Evolutionary conservation across 2,113 vertebrate genomes (phyloP), one percentile per base, ranked within the genome.

Genomic region (Peromyscus leucopus): DNA sequence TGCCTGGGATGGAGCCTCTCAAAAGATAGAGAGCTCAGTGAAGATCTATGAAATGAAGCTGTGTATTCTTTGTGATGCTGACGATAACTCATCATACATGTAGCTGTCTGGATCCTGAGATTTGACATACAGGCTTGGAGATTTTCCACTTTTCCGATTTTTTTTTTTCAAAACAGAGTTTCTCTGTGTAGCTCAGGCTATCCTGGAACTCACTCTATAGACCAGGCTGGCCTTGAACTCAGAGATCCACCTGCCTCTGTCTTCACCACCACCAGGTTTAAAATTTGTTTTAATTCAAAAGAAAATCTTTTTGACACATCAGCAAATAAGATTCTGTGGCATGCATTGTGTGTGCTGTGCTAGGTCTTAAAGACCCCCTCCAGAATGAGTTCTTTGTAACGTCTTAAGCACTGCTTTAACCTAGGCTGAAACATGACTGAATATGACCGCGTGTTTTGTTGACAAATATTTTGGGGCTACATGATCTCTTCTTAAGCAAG

Each of bases 11-110:
- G 5, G 36, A 86, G 2, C 3, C 51, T 31, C 7, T 0, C 4
- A 19, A 0, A 0, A 21, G 6, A 12, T 0, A 7, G 71, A 7
- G 76, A 65, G 4, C 63, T 48, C 42, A 12, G 71, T 39, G 0
- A 55, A 28, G 46, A 12, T 10, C 46, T n/a, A 19, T 6, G 4
- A 39, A 51, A 1, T 15, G 67, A 69, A 36, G 15, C 75, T 13
- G 10, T 1, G 11, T 7, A 0, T 55, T 78, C 69, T 78, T 57
- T 39, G 28, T 13, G 13, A 55, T 4, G 1, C 33, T 2, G 22
- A 8, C 6, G 33, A 4, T 5, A 22, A 33, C 72, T 75, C 72
- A 5, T 5, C 19, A 17, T 84, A 12, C 26, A 9, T 15, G 21
- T 21, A 12, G 74, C n/a, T 69, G 22, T 78, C 51, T 82, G 87